Percentiles rank a stretch among this genome's conserved stretches.
Evolutionary conservation across 2,113 vertebrate species (phyloP).

Genomic region (Dolichallabes microphthalmus): DNA sequence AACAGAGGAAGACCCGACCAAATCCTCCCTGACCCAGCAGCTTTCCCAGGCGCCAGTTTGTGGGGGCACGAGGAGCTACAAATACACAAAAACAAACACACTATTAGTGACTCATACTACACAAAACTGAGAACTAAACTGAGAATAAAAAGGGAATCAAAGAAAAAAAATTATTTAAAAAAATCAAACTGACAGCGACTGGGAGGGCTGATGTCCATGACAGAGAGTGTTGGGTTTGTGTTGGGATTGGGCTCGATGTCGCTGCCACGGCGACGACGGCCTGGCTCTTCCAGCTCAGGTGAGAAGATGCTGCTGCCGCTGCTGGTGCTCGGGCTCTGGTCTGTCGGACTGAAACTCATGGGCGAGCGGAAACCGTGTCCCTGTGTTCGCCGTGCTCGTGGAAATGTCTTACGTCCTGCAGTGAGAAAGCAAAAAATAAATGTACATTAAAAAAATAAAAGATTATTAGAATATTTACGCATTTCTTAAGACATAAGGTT

Average conservation of each 20-base stretch:
- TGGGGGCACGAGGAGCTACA: constrained; percentile 94
- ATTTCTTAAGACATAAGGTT: not conserved
- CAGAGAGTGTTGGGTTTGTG: constrained; percentile 81
- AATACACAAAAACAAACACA: constrained; percentile 10
- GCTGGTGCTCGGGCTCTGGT: constrained; percentile 92
- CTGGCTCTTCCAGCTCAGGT: constrained; percentile 86
- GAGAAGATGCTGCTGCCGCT: constrained; percentile 95
- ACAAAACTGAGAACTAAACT: no score
- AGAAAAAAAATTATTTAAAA: no score
- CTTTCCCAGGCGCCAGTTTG: constrained; percentile 96
- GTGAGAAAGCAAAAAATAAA: not conserved
- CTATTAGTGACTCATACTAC: not conserved
- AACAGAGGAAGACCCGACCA: constrained; percentile 93
- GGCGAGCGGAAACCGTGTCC: constrained; percentile 90
- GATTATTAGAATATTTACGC: no score
- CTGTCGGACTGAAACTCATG: constrained; percentile 92
- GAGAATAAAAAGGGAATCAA: no score
- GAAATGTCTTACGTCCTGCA: constrained; percentile 95
- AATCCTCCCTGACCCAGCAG: constrained; percentile 95
- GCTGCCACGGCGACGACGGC: constrained; percentile 83
- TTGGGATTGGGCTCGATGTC: constrained; percentile 84
- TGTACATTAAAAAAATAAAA: no score
- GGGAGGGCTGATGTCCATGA: constrained; percentile 97
- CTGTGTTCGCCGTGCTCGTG: constrained; percentile 90
- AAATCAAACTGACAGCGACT: constrained; percentile 87